Evolutionary conservation across 2,888 invertebrate genomes (phyloP), one percentile per base, ranked within the genome.

Genomic region (Acronicta psi): DNA sequence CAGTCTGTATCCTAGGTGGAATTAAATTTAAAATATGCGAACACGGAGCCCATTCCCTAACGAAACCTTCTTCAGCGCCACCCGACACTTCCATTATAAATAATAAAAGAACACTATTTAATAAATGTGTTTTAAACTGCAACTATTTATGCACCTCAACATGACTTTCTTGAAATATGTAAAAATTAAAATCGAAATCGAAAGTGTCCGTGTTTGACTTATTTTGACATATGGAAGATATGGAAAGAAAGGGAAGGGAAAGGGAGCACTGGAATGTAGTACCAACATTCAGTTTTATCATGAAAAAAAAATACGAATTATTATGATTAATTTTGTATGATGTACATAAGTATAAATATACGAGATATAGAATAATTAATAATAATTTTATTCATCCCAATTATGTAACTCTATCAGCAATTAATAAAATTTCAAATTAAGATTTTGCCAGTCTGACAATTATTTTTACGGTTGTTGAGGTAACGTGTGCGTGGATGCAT

Each of bases 1-100:
- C 97, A 80, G 94, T 96, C 85, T 97, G 96, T 56, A 96, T 95
- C 80, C 96, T 96, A 47, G 95, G 92, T 20, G 98, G 98, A 77
- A 98, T 96, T 82, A 96, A 95, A 79, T 96, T 96, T 59, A 97
- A 94, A 76, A 98, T 93, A 82, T 96, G 96, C 13, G 96, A 95
- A 73, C 97, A 94, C 1, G 97, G 97, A 44, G 97, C 96, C 98
- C 98, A 98, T 94, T 98, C 98, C 77, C 96, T 91, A 31, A 97
- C 91, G 62, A 95, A 93, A 67, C 91, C 94, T 71, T 93, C 93
- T 59, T 94, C 94, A 5, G 91, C 89, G 40, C 92, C 91, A 50
- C 89, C 85, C 2, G 91, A 81, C 23, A 92, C 89, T 86, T 94
- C 93, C 93, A 94, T 94, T 69, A 64, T 79, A 51, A 23, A 38